Base-by-base conservation (phyloP, 2,797 vertebrate species). In the Cichlasoma orientale region DNA sequence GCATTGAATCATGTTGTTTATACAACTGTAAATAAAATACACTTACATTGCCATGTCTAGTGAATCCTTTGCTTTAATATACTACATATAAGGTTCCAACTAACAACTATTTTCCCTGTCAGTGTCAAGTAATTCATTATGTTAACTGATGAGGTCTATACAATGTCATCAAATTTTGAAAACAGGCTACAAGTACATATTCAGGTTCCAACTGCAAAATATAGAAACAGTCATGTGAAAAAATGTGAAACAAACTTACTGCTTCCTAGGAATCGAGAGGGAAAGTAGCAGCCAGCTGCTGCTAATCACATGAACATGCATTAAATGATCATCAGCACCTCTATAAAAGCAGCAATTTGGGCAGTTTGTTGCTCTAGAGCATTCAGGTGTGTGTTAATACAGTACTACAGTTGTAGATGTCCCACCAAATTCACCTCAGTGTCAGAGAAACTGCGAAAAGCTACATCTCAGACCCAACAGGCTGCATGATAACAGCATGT, bases 11-110 rank as follows among this genome's bases (percentile, higher is more conserved):
- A 87, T 92, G 77, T 79, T 87, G 87, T 95, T 95, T 94, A 89
- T 91, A 94, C 79, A 75, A 89, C 80, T 95, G 92, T 94, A 93
- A 94, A 94, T 94, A 95, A 95, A 94, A 79, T 88, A 82, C 86
- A 91, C 85, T 88, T 92, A 85, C 85, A 86, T 93, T 92, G 88
- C 82, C 79, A 90, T 88, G 61, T 87, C 77, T 41, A 80, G 74
- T 52, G 11, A 71, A 33, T n/a, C 16, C 11, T 72, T 56, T 83
- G 72, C 21, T 66, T 72, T 74, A 7, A 56, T 85, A 79, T n/a
- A 18, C 18, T 1, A 50, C 31, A 79, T 78, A 53, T 9, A 69
- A 18, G n/a, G 5, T 16, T 79, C 9, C 3, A 68, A n/a, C 13
- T 25, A 68, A 29, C 63, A 50, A 47, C 41, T 50, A 29, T 29